A percentile compares a stretch with the other conserved stretches of the same genome.
Evolutionary conservation across 1,140 invertebrate species (phyloP).

Genomic region (Plectrocnemia conspersa): DNA sequence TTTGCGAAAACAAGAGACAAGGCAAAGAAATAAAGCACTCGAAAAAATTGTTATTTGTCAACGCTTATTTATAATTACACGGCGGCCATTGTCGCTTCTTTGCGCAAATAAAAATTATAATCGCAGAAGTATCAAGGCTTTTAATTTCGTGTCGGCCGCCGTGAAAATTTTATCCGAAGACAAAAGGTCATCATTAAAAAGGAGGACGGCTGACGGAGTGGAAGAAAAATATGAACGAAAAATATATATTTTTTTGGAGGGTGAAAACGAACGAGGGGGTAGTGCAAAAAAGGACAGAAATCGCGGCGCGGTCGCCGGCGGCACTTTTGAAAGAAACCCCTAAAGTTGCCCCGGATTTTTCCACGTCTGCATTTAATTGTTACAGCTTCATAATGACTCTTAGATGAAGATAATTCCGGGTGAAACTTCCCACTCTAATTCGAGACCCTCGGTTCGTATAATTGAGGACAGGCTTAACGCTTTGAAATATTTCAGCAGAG

Average conservation of each 20-base stretch:
- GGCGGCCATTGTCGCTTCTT: too few species aligned
- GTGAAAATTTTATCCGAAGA: conserved; percentile 19
- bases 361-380: conserved; percentile 24
- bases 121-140: too few species aligned
- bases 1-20: too few species aligned
- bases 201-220: not conserved
- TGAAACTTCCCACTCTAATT: conserved; percentile 18
- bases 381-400: conserved; percentile 24
- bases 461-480: conserved; percentile 12
- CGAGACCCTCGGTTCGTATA: conserved; percentile 11
- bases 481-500: too few species aligned
- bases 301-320: too few species aligned
- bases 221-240: conserved; percentile 13
- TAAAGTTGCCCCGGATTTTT: conserved; percentile 19
- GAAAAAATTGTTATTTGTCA: too few species aligned
- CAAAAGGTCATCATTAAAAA: conserved; percentile 23
- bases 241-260: conserved; percentile 3
- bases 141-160: conserved; percentile 4
- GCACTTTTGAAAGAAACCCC: conserved; percentile 14
- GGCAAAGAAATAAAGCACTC: too few species aligned
- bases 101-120: too few species aligned
- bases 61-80: too few species aligned
- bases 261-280: too few species aligned
- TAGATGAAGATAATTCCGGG: conserved; percentile 21
- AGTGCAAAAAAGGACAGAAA: not conserved